phyloP scores from a whole-genome alignment of 2,888 invertebrate genomes.

The Catotricha subobsoleta region DNA sequence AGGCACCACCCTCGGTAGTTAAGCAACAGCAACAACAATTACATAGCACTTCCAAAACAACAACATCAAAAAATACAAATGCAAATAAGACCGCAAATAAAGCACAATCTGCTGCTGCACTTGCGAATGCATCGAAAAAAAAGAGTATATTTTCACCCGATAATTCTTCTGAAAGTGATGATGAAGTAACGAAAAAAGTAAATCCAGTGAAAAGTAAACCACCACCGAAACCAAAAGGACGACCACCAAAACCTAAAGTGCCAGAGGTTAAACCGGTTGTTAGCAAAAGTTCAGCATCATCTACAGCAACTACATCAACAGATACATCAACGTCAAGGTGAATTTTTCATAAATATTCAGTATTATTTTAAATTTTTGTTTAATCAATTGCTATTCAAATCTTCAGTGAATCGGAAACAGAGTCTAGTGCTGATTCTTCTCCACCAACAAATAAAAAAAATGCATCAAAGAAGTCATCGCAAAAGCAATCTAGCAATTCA shows the following conservation, averaged over 20 bases:
- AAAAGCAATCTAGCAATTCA: slow-evolving; percentile 15
- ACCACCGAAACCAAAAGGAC: background rate
- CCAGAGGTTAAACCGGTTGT: background rate
- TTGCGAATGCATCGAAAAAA: slow-evolving; percentile 32
- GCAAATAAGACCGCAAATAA: slow-evolving; percentile 17
- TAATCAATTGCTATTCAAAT: slow-evolving; percentile 13
- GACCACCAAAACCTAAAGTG: slow-evolving; percentile 5
- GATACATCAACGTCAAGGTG: slow-evolving; percentile 3
- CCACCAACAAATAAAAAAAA: slow-evolving; percentile 9
- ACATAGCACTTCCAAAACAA: background rate
- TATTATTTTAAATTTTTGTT: background rate
- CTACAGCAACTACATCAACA: background rate
- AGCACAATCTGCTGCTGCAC: slow-evolving; percentile 13
- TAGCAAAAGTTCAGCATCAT: background rate
- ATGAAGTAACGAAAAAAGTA: slow-evolving; percentile 23
- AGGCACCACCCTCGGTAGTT: slow-evolving; percentile 23
- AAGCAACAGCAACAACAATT: slow-evolving; percentile 14
- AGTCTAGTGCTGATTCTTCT: slow-evolving; percentile 21
- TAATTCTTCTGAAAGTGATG: slow-evolving; percentile 44
- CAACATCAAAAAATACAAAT: slow-evolving; percentile 13
- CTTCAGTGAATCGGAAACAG: slow-evolving; percentile 22
- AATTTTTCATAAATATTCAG: background rate
- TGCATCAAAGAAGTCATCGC: slow-evolving; percentile 12
- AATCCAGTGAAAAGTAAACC: slow-evolving; percentile 14
- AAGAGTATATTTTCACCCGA: slow-evolving; percentile 72